phyloP scores from a whole-genome alignment of 2,797 vertebrate species.

The Scleropages formosus region DNA sequence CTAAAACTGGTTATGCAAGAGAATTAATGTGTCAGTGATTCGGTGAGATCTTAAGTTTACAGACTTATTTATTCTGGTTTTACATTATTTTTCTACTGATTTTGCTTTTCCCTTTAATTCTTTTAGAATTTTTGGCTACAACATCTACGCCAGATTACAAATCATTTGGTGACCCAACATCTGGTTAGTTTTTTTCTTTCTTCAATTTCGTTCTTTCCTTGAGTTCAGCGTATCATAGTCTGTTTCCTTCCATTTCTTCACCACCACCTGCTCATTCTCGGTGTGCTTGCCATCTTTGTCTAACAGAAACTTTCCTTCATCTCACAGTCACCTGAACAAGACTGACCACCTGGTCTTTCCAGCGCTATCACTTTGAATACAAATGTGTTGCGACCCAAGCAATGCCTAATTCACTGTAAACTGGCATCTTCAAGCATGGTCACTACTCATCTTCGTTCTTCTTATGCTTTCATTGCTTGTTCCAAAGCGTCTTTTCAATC shows the following conservation, averaged over 20 bases:
- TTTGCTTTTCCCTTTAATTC: slow-evolving; percentile 78
- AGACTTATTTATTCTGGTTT: slow-evolving; percentile 43
- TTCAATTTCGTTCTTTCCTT: slow-evolving; percentile 73
- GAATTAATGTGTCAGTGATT: slow-evolving; percentile 41
- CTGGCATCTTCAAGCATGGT: slow-evolving; percentile 16
- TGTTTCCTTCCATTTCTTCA: slow-evolving; percentile 18
- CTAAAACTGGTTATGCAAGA: slow-evolving; percentile 18
- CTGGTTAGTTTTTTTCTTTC: slow-evolving; percentile 91
- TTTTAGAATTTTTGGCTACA: slow-evolving; percentile 99
- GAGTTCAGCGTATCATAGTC: slow-evolving; percentile 85
- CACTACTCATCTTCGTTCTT: background rate
- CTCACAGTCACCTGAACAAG: slow-evolving; percentile 55
- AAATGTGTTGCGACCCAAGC: too few species aligned
- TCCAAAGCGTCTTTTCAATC: too few species aligned
- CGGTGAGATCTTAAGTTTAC: slow-evolving; percentile 43
- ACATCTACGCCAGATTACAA: slow-evolving; percentile 99
- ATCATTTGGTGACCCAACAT: slow-evolving; percentile 99
- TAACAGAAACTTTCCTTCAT: slow-evolving; percentile 55
- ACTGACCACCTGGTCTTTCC: slow-evolving; percentile 58
- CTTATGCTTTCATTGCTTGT: too few species aligned
- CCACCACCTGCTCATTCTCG: slow-evolving; percentile 46
- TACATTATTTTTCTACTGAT: slow-evolving; percentile 65
- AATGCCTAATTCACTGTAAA: too few species aligned
- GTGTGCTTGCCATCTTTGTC: slow-evolving; percentile 60
- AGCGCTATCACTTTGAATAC: too few species aligned